Evolutionary conservation across 2,113 vertebrate species (phyloP), one percentile per base, ranked within the genome.

Genomic region (Perognathus longimembris): DNA sequence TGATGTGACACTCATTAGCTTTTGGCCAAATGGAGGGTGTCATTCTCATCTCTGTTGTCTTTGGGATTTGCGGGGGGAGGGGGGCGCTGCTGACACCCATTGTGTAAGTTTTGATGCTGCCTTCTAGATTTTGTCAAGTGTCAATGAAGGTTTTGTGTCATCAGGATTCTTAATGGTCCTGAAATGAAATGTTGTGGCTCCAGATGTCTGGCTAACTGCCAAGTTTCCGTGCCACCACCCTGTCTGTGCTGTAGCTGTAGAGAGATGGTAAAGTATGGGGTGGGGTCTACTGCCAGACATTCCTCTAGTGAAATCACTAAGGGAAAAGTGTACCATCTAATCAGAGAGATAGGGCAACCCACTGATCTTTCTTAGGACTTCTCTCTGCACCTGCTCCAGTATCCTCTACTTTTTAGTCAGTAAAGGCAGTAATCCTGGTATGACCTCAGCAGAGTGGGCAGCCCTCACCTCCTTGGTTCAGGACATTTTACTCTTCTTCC

Each of bases 11-110:
- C 50, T 54, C 45, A 45, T 12, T 77, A 21, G 57, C 38, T 76
- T 78, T 18, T 74, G 63, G 54, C 71, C 45, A 77, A 34, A 45
- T 42, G 26, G n/a, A 21, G 30, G 30, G 81, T 54, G 5, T 57
- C 40, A 59, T 84, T 82, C 75, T 67, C 28, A 80, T 63, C 40
- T 85, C 85, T 61, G 0, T 84, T 90, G 69, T 77, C 40, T 85
- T 63, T 85, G 84, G 38, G 34, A 42, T 10, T 34, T 50, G 77
- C 50, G 14, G 50, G 50, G n/a, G n/a, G n/a, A n/a, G n/a, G n/a
- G n/a, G n/a, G n/a, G n/a, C n/a, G 50, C 50, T 54, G 50, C 50
- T 15, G 50, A 54, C 50, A 54, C 50, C 15, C 11, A 15, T 77
- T 26, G 9, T 86, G 20, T 66, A 71, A 82, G 61, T 66, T 81